Percentiles rank a stretch among this genome's conserved stretches.
Evolutionary conservation across 35 echinoderm and acorn worm species (phyloP).

Genomic region (Strongylocentrotus purpuratus): DNA sequence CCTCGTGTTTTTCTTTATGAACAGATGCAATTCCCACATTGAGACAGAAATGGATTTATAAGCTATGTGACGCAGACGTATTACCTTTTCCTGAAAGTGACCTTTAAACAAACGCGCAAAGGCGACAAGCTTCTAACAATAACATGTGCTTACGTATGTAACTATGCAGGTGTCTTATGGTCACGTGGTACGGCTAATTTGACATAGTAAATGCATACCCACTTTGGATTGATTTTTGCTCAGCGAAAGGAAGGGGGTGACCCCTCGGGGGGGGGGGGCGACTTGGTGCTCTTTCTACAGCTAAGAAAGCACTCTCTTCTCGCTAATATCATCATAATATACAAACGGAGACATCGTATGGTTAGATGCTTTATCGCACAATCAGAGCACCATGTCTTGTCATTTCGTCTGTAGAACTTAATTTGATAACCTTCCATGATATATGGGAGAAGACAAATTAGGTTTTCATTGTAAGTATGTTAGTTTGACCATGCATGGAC

Average conservation of each 20-base stretch:
- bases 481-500: no score
- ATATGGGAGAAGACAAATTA: no score
- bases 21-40: constrained; percentile 1
- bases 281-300: no score
- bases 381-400: no score
- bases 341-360: no score
- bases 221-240: background rate
- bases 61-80: background rate
- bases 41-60: background rate
- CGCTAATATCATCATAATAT: no score
- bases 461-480: no score
- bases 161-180: background rate
- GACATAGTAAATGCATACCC: background rate
- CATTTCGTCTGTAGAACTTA: no score
- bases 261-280: background rate
- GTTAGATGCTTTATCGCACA: no score
- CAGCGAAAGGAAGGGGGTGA: background rate
- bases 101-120: background rate
- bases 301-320: no score
- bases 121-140: background rate
- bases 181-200: background rate
- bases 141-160: background rate
- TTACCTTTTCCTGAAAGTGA: background rate
- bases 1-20: background rate
- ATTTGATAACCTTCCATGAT: no score